Evolutionary conservation across 1,140 invertebrate genomes (phyloP).

Genomic region (Drosophila kanapiae): DNA sequence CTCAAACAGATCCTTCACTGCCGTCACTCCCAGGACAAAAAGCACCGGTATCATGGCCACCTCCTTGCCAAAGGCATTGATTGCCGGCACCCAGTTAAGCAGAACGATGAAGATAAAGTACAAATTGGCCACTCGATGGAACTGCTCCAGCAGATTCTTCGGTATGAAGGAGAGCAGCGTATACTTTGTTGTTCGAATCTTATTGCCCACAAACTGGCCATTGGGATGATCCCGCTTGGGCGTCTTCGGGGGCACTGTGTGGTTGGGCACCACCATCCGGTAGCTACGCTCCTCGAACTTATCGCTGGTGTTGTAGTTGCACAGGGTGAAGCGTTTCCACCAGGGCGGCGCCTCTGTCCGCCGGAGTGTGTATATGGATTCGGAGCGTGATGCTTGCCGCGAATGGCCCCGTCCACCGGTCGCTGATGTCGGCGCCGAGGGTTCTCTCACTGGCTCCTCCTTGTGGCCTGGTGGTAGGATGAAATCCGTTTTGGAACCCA

Average conservation of each 20-base stretch:
- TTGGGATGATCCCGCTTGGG: constrained; percentile 94
- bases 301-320: constrained; percentile 86
- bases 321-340: constrained; percentile 89
- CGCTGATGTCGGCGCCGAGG: constrained; percentile 86
- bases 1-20: constrained; percentile 98
- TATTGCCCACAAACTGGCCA: constrained; percentile 91
- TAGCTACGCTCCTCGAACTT: constrained; percentile 89
- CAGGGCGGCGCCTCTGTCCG: constrained; percentile 89
- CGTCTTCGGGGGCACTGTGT: constrained; percentile 91
- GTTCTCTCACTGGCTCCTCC: constrained; percentile 86
- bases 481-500: constrained; percentile 94
- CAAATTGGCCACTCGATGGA: constrained; percentile 98
- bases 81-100: constrained; percentile 96
- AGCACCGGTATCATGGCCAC: constrained; percentile 97
- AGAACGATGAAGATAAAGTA: constrained; percentile 99
- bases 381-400: constrained; percentile 90
- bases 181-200: constrained; percentile 98
- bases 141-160: constrained; percentile 98
- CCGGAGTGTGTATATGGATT: constrained; percentile 95
- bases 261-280: constrained; percentile 92
- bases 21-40: constrained; percentile 98
- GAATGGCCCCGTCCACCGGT: constrained; percentile 86
- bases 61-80: constrained; percentile 98
- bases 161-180: constrained; percentile 97
- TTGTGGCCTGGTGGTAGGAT: constrained; percentile 93